Evolutionary conservation across 1,140 invertebrate species (phyloP).

Genomic region (Anagrus nilaparvatae): DNA sequence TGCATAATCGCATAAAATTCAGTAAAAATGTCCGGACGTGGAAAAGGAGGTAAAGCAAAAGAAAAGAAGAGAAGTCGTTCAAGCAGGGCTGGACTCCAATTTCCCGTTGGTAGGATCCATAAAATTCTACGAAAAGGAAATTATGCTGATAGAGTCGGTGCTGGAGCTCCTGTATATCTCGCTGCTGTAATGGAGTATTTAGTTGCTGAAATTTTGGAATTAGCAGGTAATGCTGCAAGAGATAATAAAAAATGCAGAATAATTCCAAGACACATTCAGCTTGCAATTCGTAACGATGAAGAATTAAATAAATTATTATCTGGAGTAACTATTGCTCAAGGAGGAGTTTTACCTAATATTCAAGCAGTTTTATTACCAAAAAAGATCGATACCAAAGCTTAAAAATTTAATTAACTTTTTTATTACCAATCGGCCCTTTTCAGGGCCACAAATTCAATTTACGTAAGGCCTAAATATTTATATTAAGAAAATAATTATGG

Average conservation of each 20-base stretch:
- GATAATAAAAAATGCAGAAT: conserved; percentile 21
- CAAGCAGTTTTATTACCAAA: conserved; percentile 51
- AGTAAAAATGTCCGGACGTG: conserved; percentile 40
- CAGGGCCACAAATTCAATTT: too few species aligned
- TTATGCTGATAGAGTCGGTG: conserved; percentile 22
- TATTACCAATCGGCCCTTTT: too few species aligned
- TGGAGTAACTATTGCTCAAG: conserved; percentile 57
- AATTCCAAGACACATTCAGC: conserved; percentile 19
- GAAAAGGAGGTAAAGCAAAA: conserved; percentile 39
- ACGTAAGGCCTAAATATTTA: too few species aligned
- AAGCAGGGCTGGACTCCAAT: conserved; percentile 35
- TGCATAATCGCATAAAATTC: conserved; percentile 9
- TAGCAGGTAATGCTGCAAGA: conserved; percentile 1
- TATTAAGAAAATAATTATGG: too few species aligned
- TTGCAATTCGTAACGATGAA: too few species aligned
- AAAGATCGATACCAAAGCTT: conserved; percentile 33
- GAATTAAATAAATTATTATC: conserved; percentile 56
- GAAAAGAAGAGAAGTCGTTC: conserved; percentile 45
- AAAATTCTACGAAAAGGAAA: conserved; percentile 16
- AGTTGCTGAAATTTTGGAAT: conserved; percentile 4
- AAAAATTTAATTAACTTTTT: too few species aligned
- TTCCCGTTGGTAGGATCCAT: conserved; percentile 48
- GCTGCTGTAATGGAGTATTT: conserved; percentile 12
- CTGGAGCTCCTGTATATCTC: conserved; percentile 5
- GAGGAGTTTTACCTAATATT: conserved; percentile 59